Evolutionary conservation across 2,113 vertebrate genomes (phyloP), one percentile per base, ranked within the genome.

Genomic region (Ifrita kowaldi): DNA sequence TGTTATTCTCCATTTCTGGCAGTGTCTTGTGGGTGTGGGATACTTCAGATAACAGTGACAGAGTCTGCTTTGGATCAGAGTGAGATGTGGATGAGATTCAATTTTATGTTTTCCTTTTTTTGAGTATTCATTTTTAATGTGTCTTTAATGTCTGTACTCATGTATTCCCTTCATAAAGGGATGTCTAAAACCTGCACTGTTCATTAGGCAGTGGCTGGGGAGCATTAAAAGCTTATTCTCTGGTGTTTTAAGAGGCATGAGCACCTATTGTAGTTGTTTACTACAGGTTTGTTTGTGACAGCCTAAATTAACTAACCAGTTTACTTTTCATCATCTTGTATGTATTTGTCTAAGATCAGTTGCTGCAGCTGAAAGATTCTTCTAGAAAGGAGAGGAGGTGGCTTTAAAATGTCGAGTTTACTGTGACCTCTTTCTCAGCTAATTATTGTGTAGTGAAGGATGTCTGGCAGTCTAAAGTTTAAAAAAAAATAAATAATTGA

Each of bases 371-470:
- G 73, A 59, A 84, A 46, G 71, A 94, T 86, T 1, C 35, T 73
- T 92, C 89, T 21, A 42, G 91, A 87, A 94, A 60, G 63, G 68
- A 88, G 73, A 47, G 41, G 67, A 90, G 53, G 56, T 95, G 35
- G 53, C 57, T 74, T 67, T 47, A 83, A 85, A 87, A 81, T 84
- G 63, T 89, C 16, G 3, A 11, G 53, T 87, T 95, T 76, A 80
- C 67, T 74, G 17, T 82, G 53, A 87, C 88, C 71, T 88, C 49
- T 82, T 95, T 70, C 59, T 65, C 46, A 90, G 57, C 71, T 96
- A 94, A 95, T 97, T 94, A 93, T 49, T 95, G 86, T 76, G 80
- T 82, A 71, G 70, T 69, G 87, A 95, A 87, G 93, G 63, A 80
- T 82, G 84, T 74, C 86, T 90, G 78, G 62, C 77, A 91, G 87